These are phyloP conservation scores for Calidris pygmaea DNA, from an alignment of 2,113 vertebrate genomes.

Conservation along the genomic window DNA sequence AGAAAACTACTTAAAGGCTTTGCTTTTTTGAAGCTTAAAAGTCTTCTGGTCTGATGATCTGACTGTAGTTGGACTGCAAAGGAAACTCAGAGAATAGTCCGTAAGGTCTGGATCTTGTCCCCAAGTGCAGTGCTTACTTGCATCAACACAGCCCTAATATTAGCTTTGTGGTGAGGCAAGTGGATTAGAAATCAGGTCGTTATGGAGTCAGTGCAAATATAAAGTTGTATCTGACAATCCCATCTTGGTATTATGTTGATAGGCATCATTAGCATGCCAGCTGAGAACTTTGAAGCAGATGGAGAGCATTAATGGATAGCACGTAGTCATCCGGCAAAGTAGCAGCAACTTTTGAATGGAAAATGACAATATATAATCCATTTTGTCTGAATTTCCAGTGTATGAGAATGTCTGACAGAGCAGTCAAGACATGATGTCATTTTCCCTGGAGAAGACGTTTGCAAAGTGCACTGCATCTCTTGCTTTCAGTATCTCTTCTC, in stretches of 20 bases:
- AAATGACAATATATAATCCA: not conserved
- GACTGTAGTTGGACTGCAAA: not conserved
- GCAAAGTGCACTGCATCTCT: not conserved
- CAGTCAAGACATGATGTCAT: slow-evolving; percentile 53
- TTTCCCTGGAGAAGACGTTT: slow-evolving; percentile 11
- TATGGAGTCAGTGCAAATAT: not conserved
- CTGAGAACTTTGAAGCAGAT: not conserved
- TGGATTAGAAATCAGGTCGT: not conserved
- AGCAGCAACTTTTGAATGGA: not conserved
- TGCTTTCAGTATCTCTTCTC: not conserved
- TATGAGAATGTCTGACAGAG: not conserved
- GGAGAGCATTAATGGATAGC: slow-evolving; percentile 19
- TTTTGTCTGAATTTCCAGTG: not conserved
- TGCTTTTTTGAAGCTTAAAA: not conserved
- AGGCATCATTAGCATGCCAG: slow-evolving; percentile 17
- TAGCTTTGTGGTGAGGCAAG: not conserved
- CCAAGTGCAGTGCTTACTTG: not conserved
- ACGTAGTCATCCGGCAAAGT: not conserved
- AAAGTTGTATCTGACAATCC: slow-evolving; percentile 4
- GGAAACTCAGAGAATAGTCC: not conserved
- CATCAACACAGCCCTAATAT: not conserved
- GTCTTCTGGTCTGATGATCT: not conserved
- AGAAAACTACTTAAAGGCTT: not conserved
- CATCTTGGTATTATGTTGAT: not conserved
- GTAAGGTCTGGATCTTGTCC: not conserved